These are phyloP conservation scores for Alexandromys fortis DNA, from an alignment of 2,113 vertebrate genomes.

Conservation along the genomic window DNA sequence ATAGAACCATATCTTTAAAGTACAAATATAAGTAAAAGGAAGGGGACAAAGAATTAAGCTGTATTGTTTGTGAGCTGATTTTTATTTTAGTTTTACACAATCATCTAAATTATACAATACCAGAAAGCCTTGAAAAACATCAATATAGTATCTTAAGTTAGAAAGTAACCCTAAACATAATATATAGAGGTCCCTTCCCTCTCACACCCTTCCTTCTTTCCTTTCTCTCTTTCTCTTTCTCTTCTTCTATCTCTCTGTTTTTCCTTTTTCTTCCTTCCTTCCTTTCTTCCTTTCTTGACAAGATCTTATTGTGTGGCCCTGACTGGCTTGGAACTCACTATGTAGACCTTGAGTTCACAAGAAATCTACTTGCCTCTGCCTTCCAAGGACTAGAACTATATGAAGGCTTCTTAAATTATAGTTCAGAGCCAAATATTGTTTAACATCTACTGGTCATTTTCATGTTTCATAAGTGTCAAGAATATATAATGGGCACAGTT, in stretches of 20 bases:
- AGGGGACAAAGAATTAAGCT: neutral
- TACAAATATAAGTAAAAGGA: neutral
- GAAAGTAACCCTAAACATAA: neutral
- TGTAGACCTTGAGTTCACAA: neutral
- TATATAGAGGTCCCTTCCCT: neutral
- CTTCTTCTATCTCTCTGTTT: neutral
- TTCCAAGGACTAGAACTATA: neutral
- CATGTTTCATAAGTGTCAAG: neutral
- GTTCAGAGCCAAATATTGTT: neutral
- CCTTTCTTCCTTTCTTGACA: neutral
- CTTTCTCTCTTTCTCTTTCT: neutral
- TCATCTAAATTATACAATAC: neutral
- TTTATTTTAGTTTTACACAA: neutral
- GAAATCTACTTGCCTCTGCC: neutral
- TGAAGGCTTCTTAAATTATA: slow-evolving; percentile 11
- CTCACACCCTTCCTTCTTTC: too few species aligned
- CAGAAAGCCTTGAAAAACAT: neutral
- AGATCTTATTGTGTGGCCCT: neutral
- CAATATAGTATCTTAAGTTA: neutral
- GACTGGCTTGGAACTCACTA: neutral
- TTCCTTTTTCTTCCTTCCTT: too few species aligned
- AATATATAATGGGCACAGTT: neutral
- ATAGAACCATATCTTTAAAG: neutral
- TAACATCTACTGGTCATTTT: slow-evolving; percentile 18
- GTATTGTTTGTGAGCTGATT: neutral